Conservation (phyloP, 2,113 vertebrate species). For the Pituophis catenifer region DNA sequence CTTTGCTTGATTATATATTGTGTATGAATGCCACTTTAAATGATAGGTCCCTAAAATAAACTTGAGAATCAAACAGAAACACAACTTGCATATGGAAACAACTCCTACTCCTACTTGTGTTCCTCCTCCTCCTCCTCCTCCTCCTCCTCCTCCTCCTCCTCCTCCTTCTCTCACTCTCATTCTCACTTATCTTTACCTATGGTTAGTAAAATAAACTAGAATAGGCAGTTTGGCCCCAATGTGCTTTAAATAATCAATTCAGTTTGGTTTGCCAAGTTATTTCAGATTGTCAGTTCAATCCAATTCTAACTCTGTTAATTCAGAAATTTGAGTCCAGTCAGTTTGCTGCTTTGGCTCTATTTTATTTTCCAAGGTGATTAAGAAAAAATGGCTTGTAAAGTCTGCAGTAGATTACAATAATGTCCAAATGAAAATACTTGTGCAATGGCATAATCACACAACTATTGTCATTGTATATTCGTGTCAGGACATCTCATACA, state of each 20-base stretch:
- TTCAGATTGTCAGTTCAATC: background rate
- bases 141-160: background rate
- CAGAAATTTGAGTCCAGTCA: background rate
- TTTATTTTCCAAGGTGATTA: background rate
- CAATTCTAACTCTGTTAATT: background rate
- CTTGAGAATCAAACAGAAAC: background rate
- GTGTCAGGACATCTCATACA: background rate
- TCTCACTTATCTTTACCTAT: background rate
- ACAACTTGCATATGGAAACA: background rate
- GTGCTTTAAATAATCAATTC: background rate
- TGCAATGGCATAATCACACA: background rate
- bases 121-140: background rate
- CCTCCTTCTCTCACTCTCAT: background rate
- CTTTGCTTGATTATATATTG: constrained; percentile 41
- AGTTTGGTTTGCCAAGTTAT: background rate
- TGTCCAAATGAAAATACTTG: background rate
- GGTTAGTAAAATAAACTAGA: background rate
- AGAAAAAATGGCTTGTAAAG: background rate
- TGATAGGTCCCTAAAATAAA: background rate
- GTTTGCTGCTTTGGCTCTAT: background rate
- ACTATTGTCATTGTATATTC: background rate
- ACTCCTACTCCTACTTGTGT: rapidly evolving
- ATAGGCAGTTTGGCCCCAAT: background rate
- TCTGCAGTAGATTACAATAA: background rate
- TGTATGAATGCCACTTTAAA: background rate